These are phyloP conservation scores for Hylaeus anthracinus DNA, from an alignment of 1,140 invertebrate species.

Conservation along the genomic window DNA sequence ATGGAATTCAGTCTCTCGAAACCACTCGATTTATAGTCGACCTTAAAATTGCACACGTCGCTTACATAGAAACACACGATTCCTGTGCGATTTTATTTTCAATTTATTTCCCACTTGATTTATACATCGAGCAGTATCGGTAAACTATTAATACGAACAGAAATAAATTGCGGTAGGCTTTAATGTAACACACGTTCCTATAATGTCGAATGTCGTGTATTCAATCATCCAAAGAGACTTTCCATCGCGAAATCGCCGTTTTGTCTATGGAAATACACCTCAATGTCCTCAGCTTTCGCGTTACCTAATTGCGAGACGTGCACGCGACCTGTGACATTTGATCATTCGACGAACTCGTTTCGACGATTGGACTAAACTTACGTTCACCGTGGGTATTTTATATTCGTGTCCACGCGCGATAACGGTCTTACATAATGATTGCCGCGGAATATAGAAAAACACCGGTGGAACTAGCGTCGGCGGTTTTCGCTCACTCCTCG, in stretches of 20 bases:
- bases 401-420: neutral
- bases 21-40: neutral
- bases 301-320: constrained; percentile 32
- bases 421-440: constrained; percentile 21
- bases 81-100: neutral
- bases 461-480: neutral
- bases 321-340: constrained; percentile 31
- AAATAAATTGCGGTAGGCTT: neutral
- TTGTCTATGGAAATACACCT: neutral
- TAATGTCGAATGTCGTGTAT: neutral
- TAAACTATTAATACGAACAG: constrained; percentile 17
- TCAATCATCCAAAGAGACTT: neutral
- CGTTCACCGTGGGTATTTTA: neutral
- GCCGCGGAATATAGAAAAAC: neutral
- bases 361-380: neutral
- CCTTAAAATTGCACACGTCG: neutral
- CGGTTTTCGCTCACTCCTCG: neutral
- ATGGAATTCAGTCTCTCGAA: neutral
- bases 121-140: neutral
- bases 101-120: neutral
- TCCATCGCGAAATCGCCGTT: neutral
- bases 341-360: constrained; percentile 19
- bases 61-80: neutral
- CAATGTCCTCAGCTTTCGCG: constrained; percentile 13
- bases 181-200: neutral